Conservation (phyloP, 2,113 vertebrate genomes). For the Indicator maculatus region DNA sequence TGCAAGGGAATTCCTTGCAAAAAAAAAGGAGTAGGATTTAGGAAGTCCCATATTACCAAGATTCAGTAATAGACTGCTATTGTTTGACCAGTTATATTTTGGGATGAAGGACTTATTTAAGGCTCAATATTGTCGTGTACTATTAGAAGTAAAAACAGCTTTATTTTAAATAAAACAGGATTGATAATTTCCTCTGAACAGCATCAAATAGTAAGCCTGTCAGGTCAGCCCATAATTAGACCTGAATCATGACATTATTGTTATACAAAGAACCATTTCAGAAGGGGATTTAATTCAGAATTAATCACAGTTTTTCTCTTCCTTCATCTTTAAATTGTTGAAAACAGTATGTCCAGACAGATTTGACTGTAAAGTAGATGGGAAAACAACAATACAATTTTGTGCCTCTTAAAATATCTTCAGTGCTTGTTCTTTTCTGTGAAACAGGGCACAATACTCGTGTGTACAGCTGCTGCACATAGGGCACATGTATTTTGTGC, state of each 20-base stretch:
- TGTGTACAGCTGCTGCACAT: neutral
- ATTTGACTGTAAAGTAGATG: neutral
- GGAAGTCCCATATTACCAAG: neutral
- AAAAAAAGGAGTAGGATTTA: neutral
- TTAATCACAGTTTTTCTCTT: slow-evolving; percentile 15
- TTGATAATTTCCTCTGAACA: neutral
- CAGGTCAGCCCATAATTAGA: neutral
- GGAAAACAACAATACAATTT: neutral
- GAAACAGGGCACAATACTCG: neutral
- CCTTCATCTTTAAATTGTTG: neutral
- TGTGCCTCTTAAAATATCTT: neutral
- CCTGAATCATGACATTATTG: neutral
- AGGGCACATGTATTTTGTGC: neutral
- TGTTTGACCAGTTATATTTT: neutral
- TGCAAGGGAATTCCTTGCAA: neutral
- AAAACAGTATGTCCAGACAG: neutral
- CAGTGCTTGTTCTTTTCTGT: neutral
- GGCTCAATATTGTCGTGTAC: neutral
- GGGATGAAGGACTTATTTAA: neutral
- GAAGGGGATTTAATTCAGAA: slow-evolving; percentile 16
- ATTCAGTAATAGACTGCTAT: neutral
- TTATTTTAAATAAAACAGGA: neutral
- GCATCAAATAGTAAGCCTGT: neutral
- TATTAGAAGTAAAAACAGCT: neutral
- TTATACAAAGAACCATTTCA: slow-evolving; percentile 14